Conservation (phyloP, 2,797 vertebrate genomes). For the Taeniopygia guttata region DNA sequence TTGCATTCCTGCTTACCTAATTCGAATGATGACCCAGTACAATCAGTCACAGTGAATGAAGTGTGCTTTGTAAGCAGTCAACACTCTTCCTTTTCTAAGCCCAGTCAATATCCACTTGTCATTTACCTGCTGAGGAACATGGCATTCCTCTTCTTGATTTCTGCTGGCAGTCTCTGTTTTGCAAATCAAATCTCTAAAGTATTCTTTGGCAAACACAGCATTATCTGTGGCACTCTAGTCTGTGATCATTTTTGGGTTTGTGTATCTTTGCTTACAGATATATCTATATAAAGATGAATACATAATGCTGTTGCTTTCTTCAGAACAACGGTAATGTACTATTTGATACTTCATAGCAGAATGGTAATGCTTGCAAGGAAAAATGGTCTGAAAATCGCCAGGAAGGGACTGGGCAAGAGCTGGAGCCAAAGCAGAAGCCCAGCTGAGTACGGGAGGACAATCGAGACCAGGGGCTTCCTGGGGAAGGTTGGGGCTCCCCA, state of each 20-base stretch:
- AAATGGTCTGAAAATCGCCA: background rate
- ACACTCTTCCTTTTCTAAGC: background rate
- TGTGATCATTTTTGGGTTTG: background rate
- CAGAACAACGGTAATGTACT: background rate
- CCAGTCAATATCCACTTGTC: background rate
- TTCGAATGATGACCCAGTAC: constrained; percentile 1
- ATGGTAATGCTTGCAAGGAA: background rate
- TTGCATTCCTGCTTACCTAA: constrained; percentile 38
- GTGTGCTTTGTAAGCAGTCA: constrained; percentile 27
- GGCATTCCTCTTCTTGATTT: background rate
- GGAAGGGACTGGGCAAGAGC: background rate
- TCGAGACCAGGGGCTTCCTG: fast-evolving
- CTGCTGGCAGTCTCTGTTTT: background rate
- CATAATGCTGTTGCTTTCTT: background rate
- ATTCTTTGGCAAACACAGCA: background rate
- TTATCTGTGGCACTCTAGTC: background rate
- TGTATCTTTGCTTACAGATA: background rate
- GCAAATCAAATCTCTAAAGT: background rate
- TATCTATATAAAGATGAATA: background rate
- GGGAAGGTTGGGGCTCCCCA: fast-evolving
- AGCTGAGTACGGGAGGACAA: background rate
- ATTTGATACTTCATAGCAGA: background rate
- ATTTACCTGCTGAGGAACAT: constrained; percentile 1
- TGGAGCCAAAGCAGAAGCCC: background rate
- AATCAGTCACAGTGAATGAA: background rate